phyloP scores from a whole-genome alignment of 2,797 vertebrate species.

The Lutjanus argentimaculatus region DNA sequence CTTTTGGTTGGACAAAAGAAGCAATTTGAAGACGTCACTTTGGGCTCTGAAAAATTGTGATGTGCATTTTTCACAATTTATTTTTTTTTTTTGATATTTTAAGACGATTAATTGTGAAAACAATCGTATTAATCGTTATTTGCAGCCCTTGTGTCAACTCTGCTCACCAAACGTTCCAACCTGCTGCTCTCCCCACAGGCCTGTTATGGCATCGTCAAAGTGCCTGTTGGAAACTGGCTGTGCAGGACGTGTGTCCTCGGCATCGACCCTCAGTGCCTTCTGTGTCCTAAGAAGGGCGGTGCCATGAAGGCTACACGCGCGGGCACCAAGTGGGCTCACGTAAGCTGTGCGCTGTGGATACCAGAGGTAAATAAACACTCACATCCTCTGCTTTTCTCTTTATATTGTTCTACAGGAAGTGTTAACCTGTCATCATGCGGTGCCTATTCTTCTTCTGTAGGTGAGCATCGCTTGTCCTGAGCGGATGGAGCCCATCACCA shows the following conservation, averaged over 20 bases:
- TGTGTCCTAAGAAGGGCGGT: slow-evolving; percentile 97
- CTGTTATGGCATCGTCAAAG: slow-evolving; percentile 97
- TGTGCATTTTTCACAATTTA: too few relatives aligned
- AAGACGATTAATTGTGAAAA: too few relatives aligned
- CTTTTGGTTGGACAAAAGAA: too few relatives aligned
- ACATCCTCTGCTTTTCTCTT: not conserved
- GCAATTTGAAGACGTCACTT: too few relatives aligned
- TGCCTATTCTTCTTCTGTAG: slow-evolving; percentile 71
- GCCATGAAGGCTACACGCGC: slow-evolving; percentile 98
- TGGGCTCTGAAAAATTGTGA: too few relatives aligned
- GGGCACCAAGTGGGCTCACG: slow-evolving; percentile 97
- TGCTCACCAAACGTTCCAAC: not conserved
- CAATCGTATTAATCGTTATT: too few relatives aligned
- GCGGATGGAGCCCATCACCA: slow-evolving; percentile 99
- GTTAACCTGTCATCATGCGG: not conserved
- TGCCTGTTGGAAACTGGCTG: slow-evolving; percentile 98
- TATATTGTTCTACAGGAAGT: too few relatives aligned
- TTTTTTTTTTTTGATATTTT: too few relatives aligned
- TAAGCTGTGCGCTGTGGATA: slow-evolving; percentile 99
- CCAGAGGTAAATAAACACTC: slow-evolving; percentile 90
- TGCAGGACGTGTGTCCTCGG: slow-evolving; percentile 96
- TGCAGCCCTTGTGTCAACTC: too few relatives aligned
- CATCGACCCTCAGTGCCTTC: slow-evolving; percentile 94
- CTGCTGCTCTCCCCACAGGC: slow-evolving; percentile 83
- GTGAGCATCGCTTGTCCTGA: slow-evolving; percentile 99